A percentile compares a stretch with the other conserved stretches of the same genome.
phyloP scores from a whole-genome alignment of 2,113 vertebrate genomes.

The Felis catus region DNA sequence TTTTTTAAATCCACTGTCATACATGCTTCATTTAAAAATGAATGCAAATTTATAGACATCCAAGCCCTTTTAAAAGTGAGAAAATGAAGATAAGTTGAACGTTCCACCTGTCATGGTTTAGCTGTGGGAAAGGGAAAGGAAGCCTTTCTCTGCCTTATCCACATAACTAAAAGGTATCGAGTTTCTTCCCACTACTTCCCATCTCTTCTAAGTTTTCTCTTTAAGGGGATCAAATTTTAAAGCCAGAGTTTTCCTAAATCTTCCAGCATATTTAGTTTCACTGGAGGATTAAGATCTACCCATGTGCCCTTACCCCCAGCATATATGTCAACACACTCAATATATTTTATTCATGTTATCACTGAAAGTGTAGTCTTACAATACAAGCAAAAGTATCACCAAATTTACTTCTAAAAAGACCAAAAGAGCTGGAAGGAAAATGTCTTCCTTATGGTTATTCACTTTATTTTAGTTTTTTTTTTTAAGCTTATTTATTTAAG shows the following conservation, averaged over 20 bases:
- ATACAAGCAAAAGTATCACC: slow-evolving; percentile 6
- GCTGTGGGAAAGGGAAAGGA: not conserved
- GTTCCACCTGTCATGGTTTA: not conserved
- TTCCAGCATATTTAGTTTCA: not conserved
- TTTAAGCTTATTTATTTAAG: too few relatives aligned
- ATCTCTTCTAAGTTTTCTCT: not conserved
- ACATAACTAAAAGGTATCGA: not conserved
- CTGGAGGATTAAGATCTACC: slow-evolving; percentile 1
- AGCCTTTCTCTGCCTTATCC: not conserved
- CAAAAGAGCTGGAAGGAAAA: slow-evolving; percentile 32
- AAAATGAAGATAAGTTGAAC: not conserved
- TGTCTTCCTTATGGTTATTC: slow-evolving; percentile 6
- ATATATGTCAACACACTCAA: not conserved
- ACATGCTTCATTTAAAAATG: slow-evolving; percentile 40
- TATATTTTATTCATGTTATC: slow-evolving; percentile 31
- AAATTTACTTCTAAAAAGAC: slow-evolving; percentile 26
- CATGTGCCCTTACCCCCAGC: too few relatives aligned
- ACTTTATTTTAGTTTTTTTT: not conserved
- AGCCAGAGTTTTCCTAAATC: not conserved
- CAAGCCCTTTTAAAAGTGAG: slow-evolving; percentile 11
- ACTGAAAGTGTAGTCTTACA: not conserved
- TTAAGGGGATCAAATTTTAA: not conserved
- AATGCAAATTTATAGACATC: not conserved
- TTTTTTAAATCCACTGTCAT: not conserved
- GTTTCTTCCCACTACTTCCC: not conserved